Percentiles rank a stretch among this genome's conserved stretches.
Conservation (phyloP, 1,140 invertebrate genomes). For the Bombus sibiricus region DNA sequence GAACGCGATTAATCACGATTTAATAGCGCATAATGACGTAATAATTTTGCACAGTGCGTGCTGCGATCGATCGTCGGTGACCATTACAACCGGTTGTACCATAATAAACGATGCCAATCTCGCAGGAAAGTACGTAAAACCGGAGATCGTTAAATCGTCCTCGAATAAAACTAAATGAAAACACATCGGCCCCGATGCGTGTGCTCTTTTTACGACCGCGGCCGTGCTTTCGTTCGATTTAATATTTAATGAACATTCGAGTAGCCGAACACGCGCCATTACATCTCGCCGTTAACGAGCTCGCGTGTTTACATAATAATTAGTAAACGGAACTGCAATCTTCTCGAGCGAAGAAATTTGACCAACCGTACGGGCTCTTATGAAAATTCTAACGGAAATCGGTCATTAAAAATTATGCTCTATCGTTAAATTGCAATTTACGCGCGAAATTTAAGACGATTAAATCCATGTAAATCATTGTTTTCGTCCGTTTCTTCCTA, state of each 20-base stretch:
- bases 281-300: background rate
- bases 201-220: background rate
- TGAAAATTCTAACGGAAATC: background rate
- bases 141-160: constrained; percentile 34
- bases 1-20: constrained; percentile 31
- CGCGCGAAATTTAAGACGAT: background rate
- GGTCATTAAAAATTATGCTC: background rate
- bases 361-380: background rate
- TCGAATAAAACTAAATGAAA: constrained; percentile 19
- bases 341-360: background rate
- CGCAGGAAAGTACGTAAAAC: constrained; percentile 9
- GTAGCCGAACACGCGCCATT: background rate
- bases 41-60: constrained; percentile 28
- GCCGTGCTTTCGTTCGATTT: background rate
- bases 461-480: background rate
- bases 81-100: constrained; percentile 31
- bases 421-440: background rate
- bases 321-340: background rate
- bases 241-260: constrained; percentile 9
- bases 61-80: constrained; percentile 23
- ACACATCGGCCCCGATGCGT: background rate
- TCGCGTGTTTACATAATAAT: background rate
- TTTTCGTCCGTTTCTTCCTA: no score
- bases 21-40: constrained; percentile 41
- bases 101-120: constrained; percentile 25